A percentile compares a stretch with the other conserved stretches of the same genome.
phyloP scores from a whole-genome alignment of 2,113 vertebrate species.

The Microtus ochrogaster region DNA sequence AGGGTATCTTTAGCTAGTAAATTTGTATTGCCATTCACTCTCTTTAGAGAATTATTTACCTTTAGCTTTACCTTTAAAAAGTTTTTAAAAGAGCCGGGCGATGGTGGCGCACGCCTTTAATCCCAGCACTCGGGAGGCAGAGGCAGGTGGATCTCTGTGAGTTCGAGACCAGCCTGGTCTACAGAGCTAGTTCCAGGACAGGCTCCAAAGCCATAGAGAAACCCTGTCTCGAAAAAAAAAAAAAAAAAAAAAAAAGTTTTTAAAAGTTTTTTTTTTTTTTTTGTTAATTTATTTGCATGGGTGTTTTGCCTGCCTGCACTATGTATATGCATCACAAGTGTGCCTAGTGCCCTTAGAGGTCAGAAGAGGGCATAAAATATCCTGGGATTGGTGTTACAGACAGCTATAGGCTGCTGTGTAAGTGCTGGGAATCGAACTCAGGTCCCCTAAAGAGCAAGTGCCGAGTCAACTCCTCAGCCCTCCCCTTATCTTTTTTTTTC shows the following conservation, averaged over 20 bases:
- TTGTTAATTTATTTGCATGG: neutral
- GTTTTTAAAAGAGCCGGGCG: no score
- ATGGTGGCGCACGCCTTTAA: no score
- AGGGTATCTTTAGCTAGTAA: conserved; percentile 8
- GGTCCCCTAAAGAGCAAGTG: neutral
- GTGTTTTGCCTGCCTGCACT: neutral
- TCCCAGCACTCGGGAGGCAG: no score
- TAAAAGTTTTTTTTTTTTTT: no score
- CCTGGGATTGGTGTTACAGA: neutral
- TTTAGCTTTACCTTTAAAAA: neutral
- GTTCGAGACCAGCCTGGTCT: no score
- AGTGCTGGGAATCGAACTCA: neutral
- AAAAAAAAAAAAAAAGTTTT: neutral
- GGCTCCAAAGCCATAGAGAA: no score
- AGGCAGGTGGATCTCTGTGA: no score
- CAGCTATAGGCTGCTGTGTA: no score
- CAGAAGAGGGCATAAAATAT: neutral
- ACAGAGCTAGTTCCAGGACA: no score
- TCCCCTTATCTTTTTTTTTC: neutral
- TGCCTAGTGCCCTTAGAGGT: neutral
- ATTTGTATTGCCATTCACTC: neutral
- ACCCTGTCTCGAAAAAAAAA: no score
- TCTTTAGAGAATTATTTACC: conserved; percentile 2
- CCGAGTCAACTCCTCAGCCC: neutral
- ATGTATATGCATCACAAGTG: no score